These are phyloP conservation scores for Hassar affinis DNA, from an alignment of 2,113 vertebrate species.

Conservation along the genomic window DNA sequence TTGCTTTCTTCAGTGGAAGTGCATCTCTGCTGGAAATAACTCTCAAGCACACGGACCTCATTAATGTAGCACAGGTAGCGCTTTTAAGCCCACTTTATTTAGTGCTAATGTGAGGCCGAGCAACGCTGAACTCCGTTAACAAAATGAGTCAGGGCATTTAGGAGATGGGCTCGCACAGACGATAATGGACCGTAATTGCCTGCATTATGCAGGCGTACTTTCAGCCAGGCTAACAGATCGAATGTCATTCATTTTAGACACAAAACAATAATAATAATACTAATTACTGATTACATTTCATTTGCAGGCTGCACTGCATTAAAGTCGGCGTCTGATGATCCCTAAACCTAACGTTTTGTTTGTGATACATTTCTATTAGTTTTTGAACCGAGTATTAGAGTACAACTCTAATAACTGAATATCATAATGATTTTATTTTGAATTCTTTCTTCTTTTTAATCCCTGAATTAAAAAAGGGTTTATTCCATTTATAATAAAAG, in stretches of 20 bases:
- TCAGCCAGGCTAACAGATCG: constrained; percentile 24
- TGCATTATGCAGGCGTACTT: constrained; percentile 31
- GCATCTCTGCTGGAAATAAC: constrained; percentile 8
- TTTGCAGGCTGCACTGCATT: neutral
- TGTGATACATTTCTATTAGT: neutral
- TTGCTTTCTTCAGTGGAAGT: neutral
- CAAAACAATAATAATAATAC: constrained; percentile 21
- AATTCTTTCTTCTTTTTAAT: neutral
- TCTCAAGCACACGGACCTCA: neutral
- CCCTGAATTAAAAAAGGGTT: neutral
- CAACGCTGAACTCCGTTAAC: constrained; percentile 8
- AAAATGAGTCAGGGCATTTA: constrained; percentile 35
- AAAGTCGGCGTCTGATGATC: neutral
- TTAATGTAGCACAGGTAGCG: constrained; percentile 28
- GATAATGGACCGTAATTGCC: constrained; percentile 39
- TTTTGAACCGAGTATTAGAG: neutral
- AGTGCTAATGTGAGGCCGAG: constrained; percentile 17
- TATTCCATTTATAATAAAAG: neutral
- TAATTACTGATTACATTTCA: constrained; percentile 16
- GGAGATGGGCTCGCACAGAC: constrained; percentile 28
- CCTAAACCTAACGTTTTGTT: neutral
- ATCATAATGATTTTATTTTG: neutral
- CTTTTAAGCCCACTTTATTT: constrained; percentile 31
- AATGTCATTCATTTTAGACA: constrained; percentile 21
- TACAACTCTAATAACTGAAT: neutral